phyloP scores from a whole-genome alignment of 30 jellyfish, hydroid and myxozoan genomes.

The Clytia hemisphaerica region DNA sequence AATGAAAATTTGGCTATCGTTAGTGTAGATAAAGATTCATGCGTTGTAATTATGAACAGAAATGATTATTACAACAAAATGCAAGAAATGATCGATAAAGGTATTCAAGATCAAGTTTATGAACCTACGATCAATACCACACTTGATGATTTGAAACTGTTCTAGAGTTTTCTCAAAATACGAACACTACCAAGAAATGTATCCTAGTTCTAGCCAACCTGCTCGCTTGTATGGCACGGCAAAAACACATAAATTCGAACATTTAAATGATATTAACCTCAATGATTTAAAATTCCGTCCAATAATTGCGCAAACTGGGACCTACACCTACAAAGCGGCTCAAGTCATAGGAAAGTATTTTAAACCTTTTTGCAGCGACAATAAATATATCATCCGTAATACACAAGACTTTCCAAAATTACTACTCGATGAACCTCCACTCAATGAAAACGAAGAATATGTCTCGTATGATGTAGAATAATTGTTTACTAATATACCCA shows the following conservation, averaged over 20 bases:
- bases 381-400: neutral
- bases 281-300: conserved; percentile 15
- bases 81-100: conserved; percentile 26
- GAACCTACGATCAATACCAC: conserved; percentile 3
- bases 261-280: neutral
- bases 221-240: no score
- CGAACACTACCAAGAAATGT: conserved; percentile 1
- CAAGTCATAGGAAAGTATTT: conserved; percentile 15
- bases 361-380: conserved; percentile 5
- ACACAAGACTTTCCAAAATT: conserved; percentile 11
- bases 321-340: neutral
- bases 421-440: neutral
- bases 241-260: no score
- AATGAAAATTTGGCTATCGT: conserved; percentile 18
- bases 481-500: conserved; percentile 8
- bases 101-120: neutral
- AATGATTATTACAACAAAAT: conserved; percentile 3
- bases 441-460: neutral
- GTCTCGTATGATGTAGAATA: no score
- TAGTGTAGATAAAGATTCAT: conserved; percentile 17
- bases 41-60: conserved; percentile 8
- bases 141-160: neutral
- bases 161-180: neutral
- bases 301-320: conserved; percentile 19
- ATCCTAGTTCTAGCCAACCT: neutral